phyloP scores from a whole-genome alignment of 2,113 vertebrate genomes.

The Enhydra lutris region DNA sequence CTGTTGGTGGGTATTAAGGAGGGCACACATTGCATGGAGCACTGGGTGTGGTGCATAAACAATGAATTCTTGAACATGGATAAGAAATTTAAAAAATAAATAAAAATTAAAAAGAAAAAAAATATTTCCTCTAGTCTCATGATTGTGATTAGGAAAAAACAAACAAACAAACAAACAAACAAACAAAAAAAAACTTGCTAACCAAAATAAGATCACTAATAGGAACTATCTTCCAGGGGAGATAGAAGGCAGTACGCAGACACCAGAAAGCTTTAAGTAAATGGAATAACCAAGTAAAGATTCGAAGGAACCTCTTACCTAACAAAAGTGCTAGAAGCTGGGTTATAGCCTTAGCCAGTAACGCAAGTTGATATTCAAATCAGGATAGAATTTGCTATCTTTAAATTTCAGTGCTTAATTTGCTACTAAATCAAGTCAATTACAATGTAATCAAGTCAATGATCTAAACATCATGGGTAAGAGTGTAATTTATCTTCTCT shows the following conservation, averaged over 20 bases:
- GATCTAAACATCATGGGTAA: not conserved
- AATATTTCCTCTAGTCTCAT: not conserved
- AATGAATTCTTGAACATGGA: too few species aligned
- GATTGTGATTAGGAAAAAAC: not conserved
- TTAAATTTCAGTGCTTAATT: not conserved
- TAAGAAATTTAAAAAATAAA: too few species aligned
- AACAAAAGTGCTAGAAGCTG: not conserved
- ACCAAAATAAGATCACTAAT: not conserved
- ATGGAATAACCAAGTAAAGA: not conserved
- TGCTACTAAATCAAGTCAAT: not conserved
- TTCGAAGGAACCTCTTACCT: not conserved
- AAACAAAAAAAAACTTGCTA: not conserved
- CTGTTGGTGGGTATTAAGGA: too few species aligned
- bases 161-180: too few species aligned
- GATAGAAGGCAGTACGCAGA: not conserved
- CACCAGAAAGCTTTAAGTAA: not conserved
- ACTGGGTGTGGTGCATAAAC: too few species aligned
- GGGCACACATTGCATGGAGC: too few species aligned
- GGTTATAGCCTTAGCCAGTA: not conserved
- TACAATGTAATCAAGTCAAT: not conserved
- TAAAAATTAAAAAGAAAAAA: too few species aligned
- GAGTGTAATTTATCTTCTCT: not conserved
- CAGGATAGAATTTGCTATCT: not conserved
- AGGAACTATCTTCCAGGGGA: not conserved
- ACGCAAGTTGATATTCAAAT: not conserved